Evolutionary conservation across 2,888 invertebrate species (phyloP).

Genomic region (Mythimna lalbum): DNA sequence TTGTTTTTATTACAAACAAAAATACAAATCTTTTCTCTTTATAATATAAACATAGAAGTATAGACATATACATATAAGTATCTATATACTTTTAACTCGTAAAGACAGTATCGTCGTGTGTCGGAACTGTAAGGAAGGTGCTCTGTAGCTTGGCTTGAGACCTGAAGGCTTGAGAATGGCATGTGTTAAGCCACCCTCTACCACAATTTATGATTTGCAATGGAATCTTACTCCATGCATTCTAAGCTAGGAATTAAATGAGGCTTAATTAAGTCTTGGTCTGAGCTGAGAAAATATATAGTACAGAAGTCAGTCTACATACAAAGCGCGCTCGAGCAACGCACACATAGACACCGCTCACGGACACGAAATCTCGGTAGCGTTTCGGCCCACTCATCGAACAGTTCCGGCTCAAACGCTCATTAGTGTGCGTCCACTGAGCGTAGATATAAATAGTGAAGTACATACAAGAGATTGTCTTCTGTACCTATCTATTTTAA

Average conservation of each 20-base stretch:
- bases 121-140: not conserved
- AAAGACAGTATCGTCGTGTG: not conserved
- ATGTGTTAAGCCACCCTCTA: not conserved
- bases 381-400: too few species aligned
- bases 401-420: too few species aligned
- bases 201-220: slow-evolving; percentile 28
- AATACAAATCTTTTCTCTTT: too few species aligned
- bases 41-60: not conserved
- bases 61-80: not conserved
- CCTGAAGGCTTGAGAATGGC: not conserved
- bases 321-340: too few species aligned
- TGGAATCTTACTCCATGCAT: not conserved
- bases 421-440: too few species aligned
- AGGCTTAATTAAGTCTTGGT: slow-evolving; percentile 3
- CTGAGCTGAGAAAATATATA: not conserved
- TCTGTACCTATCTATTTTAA: too few species aligned
- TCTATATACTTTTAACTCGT: not conserved
- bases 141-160: not conserved
- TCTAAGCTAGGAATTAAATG: slow-evolving; percentile 20
- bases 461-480: too few species aligned
- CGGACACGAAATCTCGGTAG: too few species aligned
- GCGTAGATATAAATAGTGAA: too few species aligned
- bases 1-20: too few species aligned
- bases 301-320: too few species aligned
- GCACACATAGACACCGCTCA: too few species aligned